A percentile compares a stretch with the other conserved stretches of the same genome.
Evolutionary conservation across 2,888 invertebrate genomes (phyloP).

Genomic region (Eurois occulta): DNA sequence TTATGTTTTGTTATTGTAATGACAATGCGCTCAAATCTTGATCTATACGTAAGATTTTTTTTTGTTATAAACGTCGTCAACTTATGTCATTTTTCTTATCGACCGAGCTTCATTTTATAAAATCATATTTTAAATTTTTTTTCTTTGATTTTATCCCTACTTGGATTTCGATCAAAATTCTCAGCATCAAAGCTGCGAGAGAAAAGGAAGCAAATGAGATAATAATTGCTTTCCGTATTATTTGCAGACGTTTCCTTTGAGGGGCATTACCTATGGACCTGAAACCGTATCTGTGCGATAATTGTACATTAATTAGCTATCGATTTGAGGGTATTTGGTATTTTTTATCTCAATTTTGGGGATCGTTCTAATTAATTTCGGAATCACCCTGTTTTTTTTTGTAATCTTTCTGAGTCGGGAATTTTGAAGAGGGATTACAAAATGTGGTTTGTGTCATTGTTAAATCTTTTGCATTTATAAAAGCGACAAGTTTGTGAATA

Average conservation of each 20-base stretch:
- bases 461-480: not conserved
- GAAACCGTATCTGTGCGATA: constrained; percentile 69
- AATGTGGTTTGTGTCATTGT: constrained; percentile 9
- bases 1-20: not conserved
- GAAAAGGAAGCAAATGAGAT: constrained; percentile 84
- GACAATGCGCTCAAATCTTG: not conserved
- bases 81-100: constrained; percentile 39
- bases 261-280: constrained; percentile 55
- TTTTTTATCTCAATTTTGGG: constrained; percentile 36
- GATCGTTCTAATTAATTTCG: constrained; percentile 47
- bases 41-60: not conserved
- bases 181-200: constrained; percentile 79
- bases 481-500: not conserved
- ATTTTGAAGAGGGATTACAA: not conserved
- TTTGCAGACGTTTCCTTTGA: constrained; percentile 80
- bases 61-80: not conserved
- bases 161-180: constrained; percentile 85
- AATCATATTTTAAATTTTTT: constrained; percentile 79
- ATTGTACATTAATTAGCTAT: constrained; percentile 79
- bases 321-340: constrained; percentile 53
- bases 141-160: constrained; percentile 84
- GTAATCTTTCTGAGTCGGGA: not conserved
- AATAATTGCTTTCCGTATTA: constrained; percentile 85
- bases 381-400: constrained; percentile 33
- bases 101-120: constrained; percentile 58